Evolutionary conservation across 2,888 invertebrate species (phyloP).

Genomic region (Capitulum mitella): DNA sequence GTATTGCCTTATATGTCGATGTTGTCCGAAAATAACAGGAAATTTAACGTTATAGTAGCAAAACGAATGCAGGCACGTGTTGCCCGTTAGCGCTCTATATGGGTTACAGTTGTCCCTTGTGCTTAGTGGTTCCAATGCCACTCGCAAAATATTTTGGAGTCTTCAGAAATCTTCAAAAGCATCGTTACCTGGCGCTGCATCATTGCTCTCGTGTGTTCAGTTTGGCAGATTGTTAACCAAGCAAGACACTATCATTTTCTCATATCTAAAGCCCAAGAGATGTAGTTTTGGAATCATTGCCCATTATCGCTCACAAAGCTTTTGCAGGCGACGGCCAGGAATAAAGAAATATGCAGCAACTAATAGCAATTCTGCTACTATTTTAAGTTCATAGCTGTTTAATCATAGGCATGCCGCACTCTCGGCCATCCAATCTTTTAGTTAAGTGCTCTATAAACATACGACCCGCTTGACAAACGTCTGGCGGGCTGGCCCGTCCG

Average conservation of each 20-base stretch:
- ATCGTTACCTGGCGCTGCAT: background rate
- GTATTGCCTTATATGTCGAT: too few relatives aligned
- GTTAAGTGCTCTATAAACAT: slow-evolving; percentile 14
- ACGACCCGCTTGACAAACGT: background rate
- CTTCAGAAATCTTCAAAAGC: background rate
- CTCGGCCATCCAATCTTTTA: background rate
- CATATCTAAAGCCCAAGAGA: background rate
- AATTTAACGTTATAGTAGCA: too few relatives aligned
- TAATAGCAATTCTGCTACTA: slow-evolving; percentile 9
- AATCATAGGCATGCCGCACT: background rate
- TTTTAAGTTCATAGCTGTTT: slow-evolving; percentile 8
- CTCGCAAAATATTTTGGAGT: too few relatives aligned
- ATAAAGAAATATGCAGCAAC: slow-evolving; percentile 7
- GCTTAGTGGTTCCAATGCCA: too few relatives aligned
- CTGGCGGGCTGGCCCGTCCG: background rate
- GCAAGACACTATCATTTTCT: background rate
- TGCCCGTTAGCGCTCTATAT: too few relatives aligned
- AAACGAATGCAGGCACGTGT: too few relatives aligned
- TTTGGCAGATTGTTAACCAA: background rate
- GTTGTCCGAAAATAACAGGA: too few relatives aligned
- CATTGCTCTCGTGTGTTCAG: background rate
- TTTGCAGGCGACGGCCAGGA: background rate
- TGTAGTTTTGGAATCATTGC: slow-evolving; percentile 1
- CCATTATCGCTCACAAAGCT: slow-evolving; percentile 4
- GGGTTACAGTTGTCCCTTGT: too few relatives aligned